These are phyloP conservation scores for Prunella himalayana DNA, from an alignment of 2,113 vertebrate species.

Conservation along the genomic window DNA sequence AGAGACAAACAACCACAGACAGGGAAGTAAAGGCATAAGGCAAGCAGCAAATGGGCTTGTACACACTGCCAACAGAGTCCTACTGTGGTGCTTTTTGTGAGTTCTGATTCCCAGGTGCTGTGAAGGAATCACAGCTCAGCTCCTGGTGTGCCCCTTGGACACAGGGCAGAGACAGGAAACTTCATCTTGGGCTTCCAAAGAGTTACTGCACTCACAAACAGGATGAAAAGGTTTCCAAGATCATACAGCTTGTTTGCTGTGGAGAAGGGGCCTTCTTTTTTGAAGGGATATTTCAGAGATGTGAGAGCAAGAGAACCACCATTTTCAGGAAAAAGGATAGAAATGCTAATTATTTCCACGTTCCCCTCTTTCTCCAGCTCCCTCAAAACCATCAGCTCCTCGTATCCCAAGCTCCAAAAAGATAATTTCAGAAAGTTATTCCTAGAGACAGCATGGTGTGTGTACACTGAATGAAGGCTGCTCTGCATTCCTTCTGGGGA, in stretches of 20 bases:
- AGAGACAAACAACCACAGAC: not conserved
- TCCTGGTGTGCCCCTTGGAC: not conserved
- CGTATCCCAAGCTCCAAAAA: not conserved
- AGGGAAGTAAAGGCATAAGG: not conserved
- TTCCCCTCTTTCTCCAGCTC: not conserved
- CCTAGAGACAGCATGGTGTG: accelerated
- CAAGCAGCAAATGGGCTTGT: not conserved
- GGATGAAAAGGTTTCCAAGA: not conserved
- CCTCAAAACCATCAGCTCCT: not conserved
- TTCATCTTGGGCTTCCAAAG: not conserved
- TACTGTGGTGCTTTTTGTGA: accelerated
- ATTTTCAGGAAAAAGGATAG: not conserved
- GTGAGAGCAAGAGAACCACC: not conserved
- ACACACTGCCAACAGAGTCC: not conserved
- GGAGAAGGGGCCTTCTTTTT: not conserved
- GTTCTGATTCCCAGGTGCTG: not conserved
- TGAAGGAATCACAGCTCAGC: not conserved
- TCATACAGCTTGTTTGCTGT: not conserved
- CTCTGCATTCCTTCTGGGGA: not conserved
- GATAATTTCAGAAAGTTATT: not conserved
- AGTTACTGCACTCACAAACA: not conserved
- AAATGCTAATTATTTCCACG: not conserved
- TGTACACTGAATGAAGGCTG: not conserved
- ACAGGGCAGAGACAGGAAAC: not conserved
- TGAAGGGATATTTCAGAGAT: not conserved